Conservation (phyloP, 37 sponge, comb jelly and placozoan species). For the Hormiphora californensis region DNA sequence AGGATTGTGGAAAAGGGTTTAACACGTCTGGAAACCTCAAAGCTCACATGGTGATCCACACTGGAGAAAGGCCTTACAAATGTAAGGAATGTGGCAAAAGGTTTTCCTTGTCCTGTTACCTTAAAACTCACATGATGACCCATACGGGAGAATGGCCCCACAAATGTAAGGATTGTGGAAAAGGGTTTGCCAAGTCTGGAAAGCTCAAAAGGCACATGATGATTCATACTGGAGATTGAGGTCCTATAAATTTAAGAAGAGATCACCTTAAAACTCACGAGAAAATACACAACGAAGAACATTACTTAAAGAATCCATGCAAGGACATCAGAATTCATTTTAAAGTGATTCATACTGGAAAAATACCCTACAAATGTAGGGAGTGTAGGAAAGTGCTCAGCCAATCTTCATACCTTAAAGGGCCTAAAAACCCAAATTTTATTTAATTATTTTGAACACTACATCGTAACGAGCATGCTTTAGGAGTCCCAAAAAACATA, state of each 20-base stretch:
- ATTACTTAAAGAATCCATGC: no score
- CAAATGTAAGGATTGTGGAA: slow-evolving; percentile 10
- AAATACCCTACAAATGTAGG: neutral
- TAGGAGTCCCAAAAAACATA: no score
- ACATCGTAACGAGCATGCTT: no score
- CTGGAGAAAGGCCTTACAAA: neutral
- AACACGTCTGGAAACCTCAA: neutral
- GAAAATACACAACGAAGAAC: no score
- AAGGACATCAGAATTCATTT: no score
- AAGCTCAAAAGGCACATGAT: neutral
- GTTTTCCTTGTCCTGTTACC: neutral
- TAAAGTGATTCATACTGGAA: no score
- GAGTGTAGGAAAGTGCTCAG: neutral
- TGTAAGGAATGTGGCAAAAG: slow-evolving; percentile 22
- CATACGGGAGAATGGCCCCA: slow-evolving; percentile 21
- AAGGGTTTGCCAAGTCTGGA: neutral
- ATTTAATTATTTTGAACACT: no score
- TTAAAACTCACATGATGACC: neutral
- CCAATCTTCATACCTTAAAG: neutral
- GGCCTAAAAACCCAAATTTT: no score
- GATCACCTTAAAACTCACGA: no score
- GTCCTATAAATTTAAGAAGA: no score
- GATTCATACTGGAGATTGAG: slow-evolving; percentile 12
- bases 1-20: neutral
- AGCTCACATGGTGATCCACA: neutral